Percentiles rank a stretch among this genome's conserved stretches.
Evolutionary conservation across 1,140 invertebrate genomes (phyloP).

Genomic region (Globodera ellingtonae): DNA sequence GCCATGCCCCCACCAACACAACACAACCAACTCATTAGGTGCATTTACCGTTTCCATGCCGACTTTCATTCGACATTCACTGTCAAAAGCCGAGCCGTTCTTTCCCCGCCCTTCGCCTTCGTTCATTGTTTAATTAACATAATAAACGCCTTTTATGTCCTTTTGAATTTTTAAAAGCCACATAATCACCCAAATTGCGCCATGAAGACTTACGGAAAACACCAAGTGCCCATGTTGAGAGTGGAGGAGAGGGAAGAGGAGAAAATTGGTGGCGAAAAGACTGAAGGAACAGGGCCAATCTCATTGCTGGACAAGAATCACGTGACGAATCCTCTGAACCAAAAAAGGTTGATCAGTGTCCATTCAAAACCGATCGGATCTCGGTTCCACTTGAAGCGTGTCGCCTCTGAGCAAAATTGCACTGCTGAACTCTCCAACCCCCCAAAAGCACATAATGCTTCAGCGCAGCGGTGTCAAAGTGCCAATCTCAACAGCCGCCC

Average conservation of each 20-base stretch:
- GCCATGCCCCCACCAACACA: neutral
- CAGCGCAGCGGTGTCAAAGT: conserved; percentile 25
- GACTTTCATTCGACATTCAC: neutral
- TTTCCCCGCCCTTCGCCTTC: neutral
- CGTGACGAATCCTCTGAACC: neutral
- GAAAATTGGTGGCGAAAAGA: neutral
- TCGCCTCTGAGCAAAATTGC: neutral
- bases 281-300: neutral
- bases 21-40: neutral
- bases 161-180: neutral
- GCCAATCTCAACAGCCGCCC: neutral
- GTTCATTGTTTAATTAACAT: neutral
- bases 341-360: neutral
- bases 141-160: neutral
- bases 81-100: neutral
- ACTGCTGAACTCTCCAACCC: neutral
- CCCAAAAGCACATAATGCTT: neutral
- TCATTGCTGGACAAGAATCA: neutral
- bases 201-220: conserved; percentile 6
- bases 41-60: conserved; percentile 7
- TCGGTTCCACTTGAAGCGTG: neutral
- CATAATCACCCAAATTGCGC: neutral
- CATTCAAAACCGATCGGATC: neutral
- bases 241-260: neutral
- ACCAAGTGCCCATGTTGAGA: neutral